Base-by-base conservation (phyloP, 2,888 invertebrate species). In the Gryllus longicercus region DNA sequence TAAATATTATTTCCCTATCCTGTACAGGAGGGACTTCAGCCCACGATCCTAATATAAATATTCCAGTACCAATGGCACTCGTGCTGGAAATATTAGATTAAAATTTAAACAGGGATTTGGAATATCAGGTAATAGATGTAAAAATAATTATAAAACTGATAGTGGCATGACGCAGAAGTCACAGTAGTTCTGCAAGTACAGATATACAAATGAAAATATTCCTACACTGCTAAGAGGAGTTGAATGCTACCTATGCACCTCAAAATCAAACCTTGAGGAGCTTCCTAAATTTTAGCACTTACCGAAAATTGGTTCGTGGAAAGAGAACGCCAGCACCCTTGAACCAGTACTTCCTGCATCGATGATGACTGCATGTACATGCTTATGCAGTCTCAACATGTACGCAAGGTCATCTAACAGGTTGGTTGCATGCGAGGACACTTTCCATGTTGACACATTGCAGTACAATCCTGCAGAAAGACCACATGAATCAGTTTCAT, bases 261-360 rank as follows among this genome's bases (percentile, higher is more conserved):
- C 14, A 63, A 63, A 14, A 16, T 63, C 63, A 63, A 16, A 8
- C 63, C 11, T 50, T 50, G 2, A 3, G 21, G 5, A 51, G 2
- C 21, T 38, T 23, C 18, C 1, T 51, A 50, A 74, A 25, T n/a
- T 21, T 50, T 21, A 51, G 25, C 21, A 21, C 79, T 80, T 77
- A 82, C 82, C 82, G 50, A 81, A 74, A 63, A 80, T 21, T 84
- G 95, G 93, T 85, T 93, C 92, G 85, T 95, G 93, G 87, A 96
- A 96, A 84, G 93, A 93, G 86, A 94, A 96, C 10, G 94, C 95
- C 82, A 95, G 88, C 38, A 95, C 92, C 83, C 98, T 91, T 82
- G 95, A 94, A 2, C 97, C 98, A 0, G 97, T 97, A 81, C 96
- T 97, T 2, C 98, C 97, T 8, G 97, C 97, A 88, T 98, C 98